Conservation (phyloP, 2,888 invertebrate species). For the Apamea monoglypha region DNA sequence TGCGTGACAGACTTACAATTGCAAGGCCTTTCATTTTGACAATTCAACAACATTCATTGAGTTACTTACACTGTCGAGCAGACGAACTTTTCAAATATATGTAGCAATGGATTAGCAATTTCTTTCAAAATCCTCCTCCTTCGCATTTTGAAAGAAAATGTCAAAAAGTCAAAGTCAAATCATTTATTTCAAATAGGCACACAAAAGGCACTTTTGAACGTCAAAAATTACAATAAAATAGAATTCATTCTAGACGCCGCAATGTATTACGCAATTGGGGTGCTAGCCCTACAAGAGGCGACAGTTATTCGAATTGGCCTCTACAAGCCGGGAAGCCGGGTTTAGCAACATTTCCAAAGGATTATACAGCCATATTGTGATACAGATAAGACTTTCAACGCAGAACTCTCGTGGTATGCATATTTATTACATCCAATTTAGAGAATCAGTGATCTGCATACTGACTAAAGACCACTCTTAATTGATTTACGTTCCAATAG, state of each 20-base stretch:
- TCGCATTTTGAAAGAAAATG: background rate
- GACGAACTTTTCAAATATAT: background rate
- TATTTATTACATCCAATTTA: conserved; percentile 46
- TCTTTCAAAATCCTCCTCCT: background rate
- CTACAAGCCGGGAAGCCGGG: background rate
- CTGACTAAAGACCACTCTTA: conserved; percentile 4
- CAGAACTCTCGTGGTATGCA: conserved; percentile 34
- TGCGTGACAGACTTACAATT: background rate
- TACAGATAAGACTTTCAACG: conserved; percentile 19
- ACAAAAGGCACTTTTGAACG: too few species aligned
- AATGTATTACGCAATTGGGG: background rate
- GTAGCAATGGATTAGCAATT: background rate
- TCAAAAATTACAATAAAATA: too few species aligned
- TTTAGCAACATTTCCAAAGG: background rate
- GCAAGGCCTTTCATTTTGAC: background rate
- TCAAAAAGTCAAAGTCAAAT: background rate
- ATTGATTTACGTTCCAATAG: conserved; percentile 27
- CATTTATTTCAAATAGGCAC: too few species aligned
- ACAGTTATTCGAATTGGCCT: background rate
- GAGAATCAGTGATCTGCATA: conserved; percentile 40
- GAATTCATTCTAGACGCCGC: too few species aligned
- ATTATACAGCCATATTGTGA: conserved; percentile 22
- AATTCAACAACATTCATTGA: too few species aligned
- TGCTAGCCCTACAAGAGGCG: background rate
- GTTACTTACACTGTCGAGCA: too few species aligned